A percentile compares a stretch with the other conserved stretches of the same genome.
phyloP scores from a whole-genome alignment of 2,888 invertebrate species.

The Limnephilus lunatus region DNA sequence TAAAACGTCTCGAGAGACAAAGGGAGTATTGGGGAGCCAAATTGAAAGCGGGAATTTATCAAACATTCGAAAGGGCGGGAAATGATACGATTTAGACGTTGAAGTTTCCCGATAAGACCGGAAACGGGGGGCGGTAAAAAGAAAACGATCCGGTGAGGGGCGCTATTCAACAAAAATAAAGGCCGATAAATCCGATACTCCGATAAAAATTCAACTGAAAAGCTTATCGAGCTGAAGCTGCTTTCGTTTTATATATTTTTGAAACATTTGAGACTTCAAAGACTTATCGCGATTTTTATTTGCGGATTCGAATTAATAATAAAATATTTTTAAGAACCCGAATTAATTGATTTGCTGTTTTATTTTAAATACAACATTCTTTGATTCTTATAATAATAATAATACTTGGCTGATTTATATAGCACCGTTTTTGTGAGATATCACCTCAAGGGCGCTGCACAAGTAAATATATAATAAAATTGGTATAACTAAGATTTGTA shows the following conservation, averaged over 20 bases:
- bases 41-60: conserved; percentile 56
- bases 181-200: conserved; percentile 4
- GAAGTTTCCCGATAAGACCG: conserved; percentile 38
- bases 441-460: no score
- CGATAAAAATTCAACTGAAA: neutral
- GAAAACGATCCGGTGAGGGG: conserved; percentile 48
- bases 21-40: conserved; percentile 40
- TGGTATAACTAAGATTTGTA: no score
- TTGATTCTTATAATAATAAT: no score
- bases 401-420: no score
- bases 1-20: conserved; percentile 45
- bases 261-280: neutral
- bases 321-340: neutral
- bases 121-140: conserved; percentile 45
- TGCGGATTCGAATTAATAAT: neutral
- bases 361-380: rapidly evolving
- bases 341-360: neutral
- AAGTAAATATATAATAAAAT: no score
- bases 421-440: no score
- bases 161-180: conserved; percentile 3
- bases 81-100: conserved; percentile 52
- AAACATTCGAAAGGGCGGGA: conserved; percentile 53
- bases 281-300: neutral
- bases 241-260: neutral
- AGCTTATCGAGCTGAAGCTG: neutral